These are phyloP conservation scores for Hemaris fuciformis DNA, from an alignment of 2,888 invertebrate species.

Conservation along the genomic window DNA sequence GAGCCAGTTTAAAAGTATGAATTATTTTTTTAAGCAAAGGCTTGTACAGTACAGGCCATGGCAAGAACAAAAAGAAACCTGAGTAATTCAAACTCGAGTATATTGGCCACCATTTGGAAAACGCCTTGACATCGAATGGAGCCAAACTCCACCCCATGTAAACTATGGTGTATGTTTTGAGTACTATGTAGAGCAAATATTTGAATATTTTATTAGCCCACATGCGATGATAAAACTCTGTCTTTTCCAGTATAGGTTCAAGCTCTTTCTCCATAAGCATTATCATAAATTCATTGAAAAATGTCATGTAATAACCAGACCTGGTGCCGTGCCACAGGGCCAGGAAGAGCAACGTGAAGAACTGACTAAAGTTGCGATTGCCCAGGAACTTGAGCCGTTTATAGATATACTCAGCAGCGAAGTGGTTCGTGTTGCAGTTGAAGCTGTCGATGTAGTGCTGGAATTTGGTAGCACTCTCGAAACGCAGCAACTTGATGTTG, in stretches of 20 bases:
- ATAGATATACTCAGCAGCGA: constrained; percentile 96
- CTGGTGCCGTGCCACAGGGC: constrained; percentile 98
- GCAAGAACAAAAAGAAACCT: constrained; percentile 84
- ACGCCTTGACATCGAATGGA: constrained; percentile 87
- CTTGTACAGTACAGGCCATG: constrained; percentile 84
- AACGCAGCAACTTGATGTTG: constrained; percentile 91
- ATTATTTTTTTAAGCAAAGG: constrained; percentile 48
- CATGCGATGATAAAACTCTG: constrained; percentile 68
- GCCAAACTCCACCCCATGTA: constrained; percentile 92
- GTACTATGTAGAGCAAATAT: constrained; percentile 77
- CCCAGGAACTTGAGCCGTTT: constrained; percentile 95
- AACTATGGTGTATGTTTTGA: constrained; percentile 88
- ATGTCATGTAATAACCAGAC: constrained; percentile 96
- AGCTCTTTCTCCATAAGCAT: constrained; percentile 92
- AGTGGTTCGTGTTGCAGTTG: constrained; percentile 97
- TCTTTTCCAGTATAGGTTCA: constrained; percentile 78
- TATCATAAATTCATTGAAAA: constrained; percentile 94
- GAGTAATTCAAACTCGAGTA: constrained; percentile 85
- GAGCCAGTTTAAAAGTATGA: constrained; percentile 14
- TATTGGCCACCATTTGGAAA: constrained; percentile 84
- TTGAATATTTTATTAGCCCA: constrained; percentile 62
- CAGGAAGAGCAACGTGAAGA: constrained; percentile 90
- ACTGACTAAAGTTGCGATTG: constrained; percentile 90
- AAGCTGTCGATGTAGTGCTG: constrained; percentile 94
- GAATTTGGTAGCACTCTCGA: constrained; percentile 92